Evolutionary conservation across 2,888 invertebrate species (phyloP), one percentile per base, ranked within the genome.

Genomic region (Ferrisia virgata): DNA sequence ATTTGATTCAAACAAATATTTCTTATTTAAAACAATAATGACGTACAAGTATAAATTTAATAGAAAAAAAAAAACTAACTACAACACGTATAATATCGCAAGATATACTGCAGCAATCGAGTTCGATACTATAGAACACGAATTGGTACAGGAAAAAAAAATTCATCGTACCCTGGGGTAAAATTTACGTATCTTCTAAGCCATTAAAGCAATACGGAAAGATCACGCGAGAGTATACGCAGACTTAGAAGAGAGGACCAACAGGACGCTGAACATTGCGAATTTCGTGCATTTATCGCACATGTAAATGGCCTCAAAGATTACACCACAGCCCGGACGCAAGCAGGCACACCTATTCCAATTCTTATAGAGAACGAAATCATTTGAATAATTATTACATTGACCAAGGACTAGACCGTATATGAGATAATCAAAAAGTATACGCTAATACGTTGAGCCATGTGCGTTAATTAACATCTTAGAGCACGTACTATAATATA

Each of bases 321-420:
- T n/a, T n/a, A 43, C 43, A 43, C 43, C 13, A 15, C 43, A 15
- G 43, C 43, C 43, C 43, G 22, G 53, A 53, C 53, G 22, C 11
- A 11, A 22, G 18, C 53, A 11, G 53, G 18, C 53, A 22, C 22
- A 18, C 18, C 22, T 22, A 53, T 22, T 9, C 69, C 11, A 69
- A 69, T 69, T 31, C 31, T 69, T n/a, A 5, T 9, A 31, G 69
- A 2, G 69, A 69, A 69, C n/a, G 31, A 69, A 69, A 69, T 58
- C 58, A 58, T 58, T 58, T 58, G 58, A 58, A 58, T 58, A 58
- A 58, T 58, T 58, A 58, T 58, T 69, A 69, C 69, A 31, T 69
- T 69, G 69, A 69, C 69, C 69, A 69, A 69, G 69, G 69, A 69
- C 69, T 69, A 69, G 69, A 69, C 28, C 53, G 69, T 31, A n/a